Percentiles rank a stretch among this genome's conserved stretches.
These are phyloP conservation scores for Hemibagrus guttatus DNA, from an alignment of 2,797 vertebrate genomes.

Conservation along the genomic window DNA sequence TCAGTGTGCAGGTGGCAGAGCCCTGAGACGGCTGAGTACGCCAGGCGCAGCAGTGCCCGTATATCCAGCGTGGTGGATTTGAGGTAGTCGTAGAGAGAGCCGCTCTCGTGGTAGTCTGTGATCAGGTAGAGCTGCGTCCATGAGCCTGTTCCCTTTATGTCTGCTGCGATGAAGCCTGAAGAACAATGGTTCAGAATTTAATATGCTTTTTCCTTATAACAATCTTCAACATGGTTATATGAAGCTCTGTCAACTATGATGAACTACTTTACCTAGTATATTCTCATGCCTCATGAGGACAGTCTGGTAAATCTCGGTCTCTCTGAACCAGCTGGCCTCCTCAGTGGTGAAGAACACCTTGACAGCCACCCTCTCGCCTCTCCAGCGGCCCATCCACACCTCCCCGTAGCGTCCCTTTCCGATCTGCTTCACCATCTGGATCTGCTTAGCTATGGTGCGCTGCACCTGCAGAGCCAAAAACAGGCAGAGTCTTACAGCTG, in stretches of 20 bases:
- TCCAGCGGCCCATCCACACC: conserved; percentile 98
- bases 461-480: conserved; percentile 80
- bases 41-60: conserved; percentile 85
- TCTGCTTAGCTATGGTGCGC: conserved; percentile 96
- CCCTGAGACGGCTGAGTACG: conserved; percentile 90
- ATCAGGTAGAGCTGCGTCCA: conserved; percentile 98
- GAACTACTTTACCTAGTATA: conserved; percentile 83
- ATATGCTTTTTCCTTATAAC: no score
- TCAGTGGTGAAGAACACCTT: conserved; percentile 98
- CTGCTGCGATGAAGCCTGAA: conserved; percentile 94
- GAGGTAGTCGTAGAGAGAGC: conserved; percentile 94
- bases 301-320: conserved; percentile 98
- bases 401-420: conserved; percentile 97
- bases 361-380: conserved; percentile 92
- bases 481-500: conserved; percentile 19
- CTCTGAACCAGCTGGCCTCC: conserved; percentile 98
- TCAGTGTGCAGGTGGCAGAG: conserved; percentile 95
- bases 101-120: conserved; percentile 95
- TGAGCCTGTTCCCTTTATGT: conserved; percentile 97
- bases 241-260: no score
- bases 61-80: conserved; percentile 92
- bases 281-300: conserved; percentile 98
- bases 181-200: not conserved
- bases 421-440: conserved; percentile 98
- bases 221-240: no score